Evolutionary conservation across 2,888 invertebrate genomes (phyloP), one percentile per base, ranked within the genome.

Genomic region (Tenthredo scrophulariae): DNA sequence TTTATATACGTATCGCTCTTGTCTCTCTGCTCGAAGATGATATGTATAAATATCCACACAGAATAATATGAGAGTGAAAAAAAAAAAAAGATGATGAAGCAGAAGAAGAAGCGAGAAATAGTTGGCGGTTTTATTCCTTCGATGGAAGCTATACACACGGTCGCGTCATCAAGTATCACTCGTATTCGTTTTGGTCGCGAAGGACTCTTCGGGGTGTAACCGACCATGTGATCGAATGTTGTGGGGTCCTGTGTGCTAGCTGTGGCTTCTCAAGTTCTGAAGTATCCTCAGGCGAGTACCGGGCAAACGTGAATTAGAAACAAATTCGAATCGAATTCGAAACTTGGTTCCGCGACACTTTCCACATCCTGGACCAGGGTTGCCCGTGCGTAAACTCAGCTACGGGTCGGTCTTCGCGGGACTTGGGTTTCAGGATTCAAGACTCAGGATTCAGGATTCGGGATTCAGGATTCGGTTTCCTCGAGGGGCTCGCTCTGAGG

Each of bases 151-250:
- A 22, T 29, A 50, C 83, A 70, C 67, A 67, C 83, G 67, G 67
- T 83, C 83, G 46, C 67, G 10, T 83, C 43, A 50, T 70, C 83
- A 70, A 83, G 83, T 83, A 67, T 80, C 62, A 83, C 65, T 83
- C 83, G 67, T 67, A 46, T 70, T 83, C 83, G 83, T 83, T 83
- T 70, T 67, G 67, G 67, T 83, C 43, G 83, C 67, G 65, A 67
- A 70, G 70, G 83, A 83, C 83, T 90, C 91, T 91, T 88, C 88
- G 91, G 89, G 89, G 91, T 91, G 92, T 91, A 92, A 92, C 91
- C 88, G 91, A 92, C 91, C 91, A 89, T 91, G 88, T 92, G 91
- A 92, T 92, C 89, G 87, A 91, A 90, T 90, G 88, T 82, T 83
- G 50, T 46, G 83, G 83, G 83, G 83, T 83, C 67, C 87, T 85